These are phyloP conservation scores for Cerceris rybyensis DNA, from an alignment of 2,888 invertebrate species.

Conservation along the genomic window DNA sequence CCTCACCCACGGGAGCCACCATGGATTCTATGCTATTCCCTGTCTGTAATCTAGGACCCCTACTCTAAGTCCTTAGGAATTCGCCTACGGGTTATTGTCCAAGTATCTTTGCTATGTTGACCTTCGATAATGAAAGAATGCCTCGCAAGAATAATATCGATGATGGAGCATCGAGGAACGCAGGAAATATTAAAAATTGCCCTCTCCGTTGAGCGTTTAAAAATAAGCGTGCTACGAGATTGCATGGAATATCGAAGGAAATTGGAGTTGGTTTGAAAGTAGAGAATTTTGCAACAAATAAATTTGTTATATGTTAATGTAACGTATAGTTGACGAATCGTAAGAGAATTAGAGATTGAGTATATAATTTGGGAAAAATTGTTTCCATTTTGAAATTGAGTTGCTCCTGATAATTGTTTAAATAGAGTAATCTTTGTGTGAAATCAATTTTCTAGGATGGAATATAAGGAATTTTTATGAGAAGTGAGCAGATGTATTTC, in stretches of 20 bases:
- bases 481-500: too few species aligned
- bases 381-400: too few species aligned
- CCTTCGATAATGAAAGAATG: conserved; percentile 63
- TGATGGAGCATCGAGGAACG: conserved; percentile 17
- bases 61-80: conserved; percentile 51
- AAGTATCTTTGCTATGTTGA: conserved; percentile 59
- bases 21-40: conserved; percentile 39
- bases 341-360: too few species aligned
- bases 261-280: neutral
- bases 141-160: conserved; percentile 35
- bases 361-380: too few species aligned
- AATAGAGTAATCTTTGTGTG: too few species aligned
- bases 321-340: too few species aligned
- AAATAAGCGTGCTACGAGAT: neutral
- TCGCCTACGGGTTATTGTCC: conserved; percentile 66
- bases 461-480: too few species aligned
- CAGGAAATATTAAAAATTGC: conserved; percentile 18
- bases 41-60: conserved; percentile 57
- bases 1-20: conserved; percentile 64
- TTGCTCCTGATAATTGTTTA: too few species aligned
- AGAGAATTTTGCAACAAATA: too few species aligned
- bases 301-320: too few species aligned
- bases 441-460: too few species aligned
- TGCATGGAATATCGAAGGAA: neutral
- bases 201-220: neutral